phyloP scores from a whole-genome alignment of 2,113 vertebrate genomes.

The Mirza zaza region DNA sequence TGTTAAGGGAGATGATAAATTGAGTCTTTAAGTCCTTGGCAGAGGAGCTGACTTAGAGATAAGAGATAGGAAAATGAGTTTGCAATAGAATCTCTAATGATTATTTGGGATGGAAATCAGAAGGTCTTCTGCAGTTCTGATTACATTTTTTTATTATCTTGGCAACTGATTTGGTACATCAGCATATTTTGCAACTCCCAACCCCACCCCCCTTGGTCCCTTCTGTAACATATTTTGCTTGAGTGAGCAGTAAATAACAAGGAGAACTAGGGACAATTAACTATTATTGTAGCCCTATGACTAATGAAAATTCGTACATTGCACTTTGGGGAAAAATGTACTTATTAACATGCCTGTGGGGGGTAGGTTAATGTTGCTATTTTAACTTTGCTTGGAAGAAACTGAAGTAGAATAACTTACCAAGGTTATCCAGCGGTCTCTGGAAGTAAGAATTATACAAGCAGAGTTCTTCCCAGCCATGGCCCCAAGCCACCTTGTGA shows the following conservation, averaged over 20 bases:
- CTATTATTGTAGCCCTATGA: constrained; percentile 71
- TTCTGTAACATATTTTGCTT: constrained; percentile 62
- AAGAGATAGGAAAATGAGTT: constrained; percentile 69
- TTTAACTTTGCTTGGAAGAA: constrained; percentile 61
- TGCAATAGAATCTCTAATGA: constrained; percentile 68
- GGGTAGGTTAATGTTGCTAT: constrained; percentile 61
- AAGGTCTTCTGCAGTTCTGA: constrained; percentile 50
- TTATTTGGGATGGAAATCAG: constrained; percentile 65
- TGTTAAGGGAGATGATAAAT: constrained; percentile 69
- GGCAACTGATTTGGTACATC: constrained; percentile 59
- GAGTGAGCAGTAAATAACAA: constrained; percentile 74
- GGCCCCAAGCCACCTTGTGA: not conserved
- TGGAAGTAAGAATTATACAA: not conserved
- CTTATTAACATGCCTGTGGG: constrained; percentile 61
- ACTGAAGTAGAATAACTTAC: constrained; percentile 12
- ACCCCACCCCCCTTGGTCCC: not conserved
- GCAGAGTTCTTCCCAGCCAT: not conserved
- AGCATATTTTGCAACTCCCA: constrained; percentile 57
- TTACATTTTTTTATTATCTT: constrained; percentile 61
- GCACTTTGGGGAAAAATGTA: constrained; percentile 64
- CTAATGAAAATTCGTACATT: constrained; percentile 69
- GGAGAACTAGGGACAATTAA: constrained; percentile 70
- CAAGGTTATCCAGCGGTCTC: constrained; percentile 46
- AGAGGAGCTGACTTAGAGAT: constrained; percentile 62
- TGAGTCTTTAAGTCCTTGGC: constrained; percentile 65